Evolutionary conservation across 2,113 vertebrate genomes (phyloP).

Genomic region (Scomber colias): DNA sequence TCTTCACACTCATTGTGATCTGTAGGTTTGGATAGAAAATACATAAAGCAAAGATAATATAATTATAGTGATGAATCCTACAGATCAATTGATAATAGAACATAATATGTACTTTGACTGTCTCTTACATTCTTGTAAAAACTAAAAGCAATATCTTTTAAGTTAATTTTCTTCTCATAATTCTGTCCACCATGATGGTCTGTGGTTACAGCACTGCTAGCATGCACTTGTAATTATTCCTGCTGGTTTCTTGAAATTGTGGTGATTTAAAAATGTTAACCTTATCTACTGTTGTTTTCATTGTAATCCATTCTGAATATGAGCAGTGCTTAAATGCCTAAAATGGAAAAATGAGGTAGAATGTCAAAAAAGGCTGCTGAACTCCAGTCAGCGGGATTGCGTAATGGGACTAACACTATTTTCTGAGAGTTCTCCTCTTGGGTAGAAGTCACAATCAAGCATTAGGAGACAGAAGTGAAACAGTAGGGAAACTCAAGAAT

Average conservation of each 20-base stretch:
- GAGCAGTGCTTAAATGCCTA: not conserved
- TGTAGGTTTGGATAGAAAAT: conserved; percentile 30
- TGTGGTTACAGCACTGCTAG: not conserved
- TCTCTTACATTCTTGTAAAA: not conserved
- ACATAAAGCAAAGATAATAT: not conserved
- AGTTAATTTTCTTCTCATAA: not conserved
- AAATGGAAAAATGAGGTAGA: conserved; percentile 27
- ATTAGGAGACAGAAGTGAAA: not conserved
- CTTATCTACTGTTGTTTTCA: conserved; percentile 29
- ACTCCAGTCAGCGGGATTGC: not conserved
- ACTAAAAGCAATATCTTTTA: not conserved
- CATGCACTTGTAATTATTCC: not conserved
- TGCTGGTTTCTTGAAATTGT: not conserved
- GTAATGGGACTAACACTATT: not conserved
- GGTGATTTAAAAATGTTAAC: conserved; percentile 17
- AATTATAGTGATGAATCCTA: not conserved
- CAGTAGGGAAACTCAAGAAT: not conserved
- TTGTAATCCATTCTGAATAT: not conserved
- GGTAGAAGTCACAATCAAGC: too few species aligned
- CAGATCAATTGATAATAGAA: not conserved
- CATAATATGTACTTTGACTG: not conserved
- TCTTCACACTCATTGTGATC: conserved; percentile 32
- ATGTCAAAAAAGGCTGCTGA: not conserved
- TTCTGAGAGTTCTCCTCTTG: not conserved
- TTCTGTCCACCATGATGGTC: not conserved